These are phyloP conservation scores for Seriola quinqueradiata DNA, from an alignment of 2,113 vertebrate species.

Conservation along the genomic window DNA sequence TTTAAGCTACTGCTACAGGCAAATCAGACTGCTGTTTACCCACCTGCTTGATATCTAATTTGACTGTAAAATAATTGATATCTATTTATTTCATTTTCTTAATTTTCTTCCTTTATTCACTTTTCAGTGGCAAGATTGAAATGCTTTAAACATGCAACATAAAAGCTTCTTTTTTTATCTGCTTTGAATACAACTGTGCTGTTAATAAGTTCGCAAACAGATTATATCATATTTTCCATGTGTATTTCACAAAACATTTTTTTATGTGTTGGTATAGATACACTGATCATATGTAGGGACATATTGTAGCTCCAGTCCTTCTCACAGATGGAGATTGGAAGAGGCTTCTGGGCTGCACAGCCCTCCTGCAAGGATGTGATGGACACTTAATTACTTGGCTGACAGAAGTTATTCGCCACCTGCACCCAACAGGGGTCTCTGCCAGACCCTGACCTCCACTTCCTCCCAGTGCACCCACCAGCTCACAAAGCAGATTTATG, in stretches of 20 bases:
- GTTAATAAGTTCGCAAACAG: neutral
- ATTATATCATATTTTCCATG: neutral
- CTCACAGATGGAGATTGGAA: conserved; percentile 79
- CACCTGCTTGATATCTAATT: neutral
- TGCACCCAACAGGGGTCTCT: conserved; percentile 79
- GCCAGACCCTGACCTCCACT: conserved; percentile 79
- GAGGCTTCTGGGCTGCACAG: conserved; percentile 68
- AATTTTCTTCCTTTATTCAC: neutral
- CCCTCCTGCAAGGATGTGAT: conserved; percentile 79
- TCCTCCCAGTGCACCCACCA: conserved; percentile 64
- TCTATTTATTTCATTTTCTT: neutral
- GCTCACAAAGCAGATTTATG: conserved; percentile 65
- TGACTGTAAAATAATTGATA: neutral
- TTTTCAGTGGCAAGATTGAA: neutral
- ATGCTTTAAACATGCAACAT: neutral
- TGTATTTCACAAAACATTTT: conserved; percentile 1
- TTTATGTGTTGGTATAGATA: conserved; percentile 24
- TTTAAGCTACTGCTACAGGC: neutral
- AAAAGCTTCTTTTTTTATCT: neutral
- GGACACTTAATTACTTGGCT: conserved; percentile 86
- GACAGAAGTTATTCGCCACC: conserved; percentile 80
- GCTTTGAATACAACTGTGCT: neutral
- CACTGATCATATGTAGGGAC: conserved; percentile 54
- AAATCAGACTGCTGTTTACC: neutral
- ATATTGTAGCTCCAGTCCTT: conserved; percentile 69